Conservation (phyloP, 2,888 invertebrate genomes). For the Leptinotarsa tumamoca region DNA sequence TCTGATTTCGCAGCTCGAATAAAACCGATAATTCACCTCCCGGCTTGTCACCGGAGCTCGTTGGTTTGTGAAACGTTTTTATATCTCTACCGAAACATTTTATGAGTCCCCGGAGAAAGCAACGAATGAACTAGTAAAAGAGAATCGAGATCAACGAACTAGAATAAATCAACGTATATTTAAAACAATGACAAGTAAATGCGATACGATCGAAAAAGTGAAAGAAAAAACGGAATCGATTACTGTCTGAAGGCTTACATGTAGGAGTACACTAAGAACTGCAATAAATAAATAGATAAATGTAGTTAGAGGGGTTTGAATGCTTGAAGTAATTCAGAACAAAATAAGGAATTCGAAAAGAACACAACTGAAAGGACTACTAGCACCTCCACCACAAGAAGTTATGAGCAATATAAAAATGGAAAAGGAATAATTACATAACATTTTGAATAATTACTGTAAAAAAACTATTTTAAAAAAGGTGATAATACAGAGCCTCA, state of each 20-base stretch:
- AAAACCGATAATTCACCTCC: conserved; percentile 10
- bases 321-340: too few species aligned
- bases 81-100: conserved; percentile 14
- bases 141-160: background rate
- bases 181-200: conserved; percentile 18
- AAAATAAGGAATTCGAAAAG: too few species aligned
- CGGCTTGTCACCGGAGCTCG: conserved; percentile 12
- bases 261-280: too few species aligned
- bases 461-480: too few species aligned
- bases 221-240: background rate
- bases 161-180: conserved; percentile 5
- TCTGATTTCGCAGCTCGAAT: conserved; percentile 11
- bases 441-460: too few species aligned
- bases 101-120: conserved; percentile 10
- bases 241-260: background rate
- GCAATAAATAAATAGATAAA: too few species aligned
- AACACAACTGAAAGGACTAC: too few species aligned
- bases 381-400: too few species aligned
- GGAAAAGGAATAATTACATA: too few species aligned
- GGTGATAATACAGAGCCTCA: too few species aligned
- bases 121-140: conserved; percentile 2
- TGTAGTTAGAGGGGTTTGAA: too few species aligned
- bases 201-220: background rate
- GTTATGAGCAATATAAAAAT: too few species aligned
- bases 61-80: conserved; percentile 19